A percentile compares a stretch with the other conserved stretches of the same genome.
phyloP scores from a whole-genome alignment of 1,140 invertebrate species.

The Drosophila orosa region DNA sequence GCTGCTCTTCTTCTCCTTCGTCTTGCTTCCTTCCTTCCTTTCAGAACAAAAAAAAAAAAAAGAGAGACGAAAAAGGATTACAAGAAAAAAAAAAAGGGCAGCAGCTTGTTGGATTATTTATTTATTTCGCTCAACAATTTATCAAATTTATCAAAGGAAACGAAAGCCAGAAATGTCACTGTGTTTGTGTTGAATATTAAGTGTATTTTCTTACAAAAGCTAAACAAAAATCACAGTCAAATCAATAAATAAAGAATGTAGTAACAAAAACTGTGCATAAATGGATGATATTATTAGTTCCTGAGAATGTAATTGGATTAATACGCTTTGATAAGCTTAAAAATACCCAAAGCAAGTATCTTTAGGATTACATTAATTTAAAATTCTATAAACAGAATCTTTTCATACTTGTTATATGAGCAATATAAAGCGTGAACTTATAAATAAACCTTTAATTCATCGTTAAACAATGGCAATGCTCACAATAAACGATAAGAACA shows the following conservation, averaged over 20 bases:
- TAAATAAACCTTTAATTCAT: slow-evolving; percentile 4
- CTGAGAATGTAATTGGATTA: neutral
- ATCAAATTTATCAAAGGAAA: slow-evolving; percentile 16
- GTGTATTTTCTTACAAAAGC: neutral
- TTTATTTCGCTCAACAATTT: slow-evolving; percentile 23
- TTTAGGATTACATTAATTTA: too few species aligned
- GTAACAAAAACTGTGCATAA: neutral
- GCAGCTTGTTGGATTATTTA: slow-evolving; percentile 39
- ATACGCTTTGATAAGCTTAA: neutral
- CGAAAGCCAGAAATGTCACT: neutral
- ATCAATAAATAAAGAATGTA: neutral
- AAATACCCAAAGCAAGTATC: neutral
- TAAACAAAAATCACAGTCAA: neutral
- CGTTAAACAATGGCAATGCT: neutral
- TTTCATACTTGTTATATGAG: neutral
- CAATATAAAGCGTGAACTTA: neutral
- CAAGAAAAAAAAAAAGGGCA: slow-evolving; percentile 17
- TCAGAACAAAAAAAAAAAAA: slow-evolving; percentile 15
- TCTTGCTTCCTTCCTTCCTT: slow-evolving; percentile 17
- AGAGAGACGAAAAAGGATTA: slow-evolving; percentile 40
- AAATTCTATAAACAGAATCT: too few species aligned
- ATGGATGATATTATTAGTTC: neutral
- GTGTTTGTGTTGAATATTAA: slow-evolving; percentile 7
- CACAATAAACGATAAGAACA: slow-evolving; percentile 8
- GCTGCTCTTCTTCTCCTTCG: slow-evolving; percentile 11